Base-by-base conservation (phyloP, 1,140 invertebrate species). In the Drosophila truncata region DNA sequence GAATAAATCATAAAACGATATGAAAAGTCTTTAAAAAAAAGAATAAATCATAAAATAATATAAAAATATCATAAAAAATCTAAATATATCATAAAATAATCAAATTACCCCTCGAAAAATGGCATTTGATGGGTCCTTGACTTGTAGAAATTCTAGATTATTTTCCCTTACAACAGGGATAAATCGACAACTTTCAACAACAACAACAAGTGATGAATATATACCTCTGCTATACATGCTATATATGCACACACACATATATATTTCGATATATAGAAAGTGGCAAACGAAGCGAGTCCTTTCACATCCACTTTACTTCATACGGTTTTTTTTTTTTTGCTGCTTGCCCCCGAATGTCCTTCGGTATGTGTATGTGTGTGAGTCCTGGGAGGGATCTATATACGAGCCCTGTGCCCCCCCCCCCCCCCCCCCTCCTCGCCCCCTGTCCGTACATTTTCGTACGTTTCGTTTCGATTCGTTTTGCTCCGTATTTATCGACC, bases 401-500 rank as follows among this genome's bases (percentile, higher is more conserved):
- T 79, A 61, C 61, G 82, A 65, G 63, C 25, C 47, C 47, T 66
- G 39, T 52, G 41, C 66, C 55, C 39, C 41, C 23, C 62, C 39
- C 62, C 47, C 31, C 49, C 20, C 62, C 9, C 10, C 25, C 52
- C 58, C 23, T 37, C 49, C 73, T 55, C 27, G 6, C 27, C 27
- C 27, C 7, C 27, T 41, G 25, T 41, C 25, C 20, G 16, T 31
- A n/a, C 69, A 72, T 60, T 86, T 82, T 83, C 77, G 84, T 83
- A 88, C 64, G 60, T 78, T 90, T 91, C 90, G 84, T 91, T 91
- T 91, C 90, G 84, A 90, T 88, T 91, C 84, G 88, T 91, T 82
- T 80, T 73, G 78, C 82, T 88, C 76, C 75, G 87, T 91, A 91
- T 91, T 92, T 92, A 92, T 92, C 91, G 91, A 92, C 91, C 91